A percentile compares a stretch with the other conserved stretches of the same genome.
phyloP scores from a whole-genome alignment of 2,113 vertebrate genomes.

The Ginglymostoma cirratum region DNA sequence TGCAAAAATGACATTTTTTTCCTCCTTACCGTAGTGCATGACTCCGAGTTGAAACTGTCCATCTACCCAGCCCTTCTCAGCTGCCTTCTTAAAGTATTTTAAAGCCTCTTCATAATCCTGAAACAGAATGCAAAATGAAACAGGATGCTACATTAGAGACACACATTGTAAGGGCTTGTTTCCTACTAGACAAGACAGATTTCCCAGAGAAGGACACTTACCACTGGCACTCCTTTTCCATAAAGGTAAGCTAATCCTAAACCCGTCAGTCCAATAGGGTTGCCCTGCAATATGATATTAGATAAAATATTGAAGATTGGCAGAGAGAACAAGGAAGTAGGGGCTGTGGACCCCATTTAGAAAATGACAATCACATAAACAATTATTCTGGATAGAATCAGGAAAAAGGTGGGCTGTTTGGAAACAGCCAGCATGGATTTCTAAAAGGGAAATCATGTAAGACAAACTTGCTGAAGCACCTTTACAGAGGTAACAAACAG shows the following conservation, averaged over 20 bases:
- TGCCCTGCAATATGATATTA: conserved; percentile 47
- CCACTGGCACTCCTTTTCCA: conserved; percentile 54
- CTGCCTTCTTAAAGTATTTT: conserved; percentile 56
- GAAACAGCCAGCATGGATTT: too few species aligned
- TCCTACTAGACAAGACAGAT: neutral
- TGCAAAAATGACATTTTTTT: conserved; percentile 35
- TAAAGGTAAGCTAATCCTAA: conserved; percentile 53
- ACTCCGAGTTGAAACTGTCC: conserved; percentile 56
- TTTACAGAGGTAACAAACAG: too few species aligned
- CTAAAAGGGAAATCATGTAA: too few species aligned
- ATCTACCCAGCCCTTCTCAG: conserved; percentile 53
- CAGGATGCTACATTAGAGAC: neutral
- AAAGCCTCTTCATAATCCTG: conserved; percentile 55
- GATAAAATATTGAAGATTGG: neutral
- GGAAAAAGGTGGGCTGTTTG: too few species aligned
- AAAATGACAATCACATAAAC: neutral
- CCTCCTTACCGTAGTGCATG: conserved; percentile 55
- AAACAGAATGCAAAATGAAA: conserved; percentile 41
- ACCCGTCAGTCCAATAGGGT: conserved; percentile 53
- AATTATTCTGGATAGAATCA: too few species aligned
- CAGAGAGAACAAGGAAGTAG: neutral
- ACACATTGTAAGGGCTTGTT: neutral
- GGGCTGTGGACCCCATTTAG: neutral
- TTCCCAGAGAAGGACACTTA: conserved; percentile 43
- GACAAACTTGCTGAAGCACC: too few species aligned